Base-by-base conservation (phyloP, 2,888 invertebrate species). In the Nemotelus nigrinus region DNA sequence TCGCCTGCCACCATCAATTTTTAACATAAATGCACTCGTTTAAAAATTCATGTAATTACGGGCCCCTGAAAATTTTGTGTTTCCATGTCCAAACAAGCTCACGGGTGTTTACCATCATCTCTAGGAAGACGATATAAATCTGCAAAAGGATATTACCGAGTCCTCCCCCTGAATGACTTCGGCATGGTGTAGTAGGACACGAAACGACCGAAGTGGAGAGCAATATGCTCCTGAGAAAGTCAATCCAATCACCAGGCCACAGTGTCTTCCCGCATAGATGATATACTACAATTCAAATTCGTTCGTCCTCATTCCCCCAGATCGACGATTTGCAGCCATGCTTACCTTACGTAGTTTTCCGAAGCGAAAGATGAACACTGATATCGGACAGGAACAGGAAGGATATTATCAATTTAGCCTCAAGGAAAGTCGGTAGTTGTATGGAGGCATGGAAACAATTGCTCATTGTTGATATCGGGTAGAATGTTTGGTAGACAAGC, bases 1-100 rank as follows among this genome's bases (percentile, higher is more conserved):
- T 50, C 57, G 64, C 50, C 76, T 25, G 41, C 63, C 75, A 60
- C 60, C 48, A 77, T 77, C 55, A 81, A 81, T 81, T 79, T 81
- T 81, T 81, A 78, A 81, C 79, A 78, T 79, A 81, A 81, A 79
- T 80, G 81, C 81, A 81, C 78, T 81, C 78, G 50, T 81, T 74
- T 78, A 81, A 81, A 81, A 81, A 81, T 81, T 81, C 78, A 81
- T 81, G 81, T 80, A 81, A 81, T 81, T 81, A 81, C 80, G 81
- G 67, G 76, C 79, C 70, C 79, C 63, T 25, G 74, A 60, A 80
- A 79, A 79, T 77, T 80, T 80, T 80, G 44, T 64, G 78, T 80
- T 79, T 77, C 79, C 79, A 80, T 79, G 78, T 78, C 75, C 79
- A 80, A 79, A 70, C 76, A 77, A 79, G 78, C 80, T 70, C 76